phyloP scores from a whole-genome alignment of 2,113 vertebrate genomes.

The Tyto alba region DNA sequence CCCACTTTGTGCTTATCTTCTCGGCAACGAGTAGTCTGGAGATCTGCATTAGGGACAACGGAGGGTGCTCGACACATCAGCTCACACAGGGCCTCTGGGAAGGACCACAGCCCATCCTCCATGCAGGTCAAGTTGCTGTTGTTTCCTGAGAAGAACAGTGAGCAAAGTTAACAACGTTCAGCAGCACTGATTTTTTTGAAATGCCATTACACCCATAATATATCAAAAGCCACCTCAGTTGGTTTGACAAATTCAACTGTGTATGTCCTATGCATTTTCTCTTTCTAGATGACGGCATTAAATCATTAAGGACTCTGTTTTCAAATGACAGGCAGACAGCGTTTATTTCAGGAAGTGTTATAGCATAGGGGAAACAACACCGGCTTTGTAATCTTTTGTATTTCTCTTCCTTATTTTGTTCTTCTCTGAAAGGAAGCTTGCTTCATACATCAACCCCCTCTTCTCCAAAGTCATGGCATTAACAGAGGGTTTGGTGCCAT shows the following conservation, averaged over 20 bases:
- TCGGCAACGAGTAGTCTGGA: slow-evolving; percentile 88
- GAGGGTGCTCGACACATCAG: slow-evolving; percentile 91
- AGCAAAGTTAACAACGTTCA: background rate
- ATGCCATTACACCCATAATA: background rate
- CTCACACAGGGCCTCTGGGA: slow-evolving; percentile 94
- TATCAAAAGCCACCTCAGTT: background rate
- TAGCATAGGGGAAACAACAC: background rate
- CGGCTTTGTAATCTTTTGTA: slow-evolving; percentile 45
- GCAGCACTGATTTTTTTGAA: background rate
- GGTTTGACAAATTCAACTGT: background rate
- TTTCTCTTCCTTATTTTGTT: slow-evolving; percentile 36
- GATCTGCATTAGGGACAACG: slow-evolving; percentile 82
- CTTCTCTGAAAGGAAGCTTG: slow-evolving; percentile 29
- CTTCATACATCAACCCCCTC: slow-evolving; percentile 5
- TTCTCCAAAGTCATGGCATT: background rate
- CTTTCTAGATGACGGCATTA: background rate
- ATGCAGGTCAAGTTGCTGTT: slow-evolving; percentile 91
- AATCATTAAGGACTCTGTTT: slow-evolving; percentile 12
- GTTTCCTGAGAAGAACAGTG: slow-evolving; percentile 74
- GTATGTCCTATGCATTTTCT: background rate
- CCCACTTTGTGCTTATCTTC: slow-evolving; percentile 93
- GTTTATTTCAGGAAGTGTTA: slow-evolving; percentile 41
- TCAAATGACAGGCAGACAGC: background rate
- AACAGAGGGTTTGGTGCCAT: slow-evolving; percentile 20
- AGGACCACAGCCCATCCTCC: slow-evolving; percentile 98